These are phyloP conservation scores for Agrypnia vestita DNA, from an alignment of 1,140 invertebrate species.

Conservation along the genomic window DNA sequence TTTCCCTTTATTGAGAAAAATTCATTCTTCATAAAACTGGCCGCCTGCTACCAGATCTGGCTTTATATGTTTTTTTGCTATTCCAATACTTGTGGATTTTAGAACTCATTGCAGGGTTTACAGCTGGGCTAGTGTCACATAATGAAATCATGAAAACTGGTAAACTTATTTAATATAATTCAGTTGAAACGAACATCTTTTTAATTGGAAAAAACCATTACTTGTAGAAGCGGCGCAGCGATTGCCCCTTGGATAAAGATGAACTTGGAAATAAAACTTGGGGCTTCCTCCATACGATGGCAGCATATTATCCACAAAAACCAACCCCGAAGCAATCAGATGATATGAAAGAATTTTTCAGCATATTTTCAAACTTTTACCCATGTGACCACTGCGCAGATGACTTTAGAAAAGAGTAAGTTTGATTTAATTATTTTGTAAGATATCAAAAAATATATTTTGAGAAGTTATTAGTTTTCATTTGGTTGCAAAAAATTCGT, in stretches of 20 bases:
- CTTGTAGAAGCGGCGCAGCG: slow-evolving; percentile 62
- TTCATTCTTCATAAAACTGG: no score
- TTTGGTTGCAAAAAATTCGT: no score
- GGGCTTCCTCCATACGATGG: slow-evolving; percentile 97
- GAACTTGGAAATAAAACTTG: slow-evolving; percentile 86
- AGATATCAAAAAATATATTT: no score
- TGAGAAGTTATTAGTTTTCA: no score
- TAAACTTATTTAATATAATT: no score
- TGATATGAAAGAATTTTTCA: slow-evolving; percentile 89
- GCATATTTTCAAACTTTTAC: slow-evolving; percentile 92
- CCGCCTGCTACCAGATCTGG: no score
- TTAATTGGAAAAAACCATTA: slow-evolving; percentile 15
- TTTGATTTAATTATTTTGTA: slow-evolving; percentile 51
- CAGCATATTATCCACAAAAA: slow-evolving; percentile 93
- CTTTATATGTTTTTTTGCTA: no score
- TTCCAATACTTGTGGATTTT: no score
- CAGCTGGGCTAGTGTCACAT: neutral
- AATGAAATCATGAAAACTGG: neutral
- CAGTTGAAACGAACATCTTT: slow-evolving; percentile 16
- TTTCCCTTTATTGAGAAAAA: no score
- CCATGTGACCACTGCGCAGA: slow-evolving; percentile 95
- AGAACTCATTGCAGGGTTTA: neutral
- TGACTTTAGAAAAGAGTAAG: slow-evolving; percentile 89
- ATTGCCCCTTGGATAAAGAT: slow-evolving; percentile 87
- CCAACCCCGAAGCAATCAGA: slow-evolving; percentile 82